Base-by-base conservation (phyloP, 2,113 vertebrate genomes). In the Nothobranchius kuhntae region DNA sequence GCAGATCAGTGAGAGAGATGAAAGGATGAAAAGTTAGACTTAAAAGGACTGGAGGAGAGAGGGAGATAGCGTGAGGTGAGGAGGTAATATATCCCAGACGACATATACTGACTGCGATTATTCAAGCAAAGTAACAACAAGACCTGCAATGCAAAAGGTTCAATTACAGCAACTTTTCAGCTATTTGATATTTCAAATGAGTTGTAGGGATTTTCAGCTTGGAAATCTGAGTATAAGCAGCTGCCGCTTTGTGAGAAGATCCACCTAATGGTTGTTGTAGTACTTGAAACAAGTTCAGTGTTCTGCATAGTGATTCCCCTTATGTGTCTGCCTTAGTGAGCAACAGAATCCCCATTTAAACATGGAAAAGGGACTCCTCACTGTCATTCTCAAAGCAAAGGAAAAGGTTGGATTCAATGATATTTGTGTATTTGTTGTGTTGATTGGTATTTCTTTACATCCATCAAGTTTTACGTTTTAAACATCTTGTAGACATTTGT, bases 1-100 rank as follows among this genome's bases (percentile, higher is more conserved):
- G 72, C 76, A 76, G 77, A 84, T 82, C 80, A 79, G 68, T 64
- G 17, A 5, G 71, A 76, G 59, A 76, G 81, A 71, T 78, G 77
- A 79, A 80, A 65, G 80, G 12, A 47, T 36, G 65, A 42, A 66
- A 46, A 56, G 61, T 48, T n/a, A 36, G 17, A 61, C 35, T 24
- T 42, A 14, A 52, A 52, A 50, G 38, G 24, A 30, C 59, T 53
- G 59, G 64, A 65, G 46, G 50, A 61, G 35, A 53, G 72, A 46
- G 62, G 57, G 75, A 79, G 70, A 78, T 8, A 24, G 63, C 59
- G 71, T 36, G 61, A 68, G 53, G 52, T 57, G 46, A 69, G 75
- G 73, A 80, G 73, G 80, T 77, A 76, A 78, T 72, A 76, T 61
- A 63, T 69, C 61, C 68, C 53, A 40, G 59, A 53, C 40, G 47